Percentiles rank a stretch among this genome's conserved stretches.
These are phyloP conservation scores for Mustelus asterias DNA, from an alignment of 2,113 vertebrate species.

Conservation along the genomic window DNA sequence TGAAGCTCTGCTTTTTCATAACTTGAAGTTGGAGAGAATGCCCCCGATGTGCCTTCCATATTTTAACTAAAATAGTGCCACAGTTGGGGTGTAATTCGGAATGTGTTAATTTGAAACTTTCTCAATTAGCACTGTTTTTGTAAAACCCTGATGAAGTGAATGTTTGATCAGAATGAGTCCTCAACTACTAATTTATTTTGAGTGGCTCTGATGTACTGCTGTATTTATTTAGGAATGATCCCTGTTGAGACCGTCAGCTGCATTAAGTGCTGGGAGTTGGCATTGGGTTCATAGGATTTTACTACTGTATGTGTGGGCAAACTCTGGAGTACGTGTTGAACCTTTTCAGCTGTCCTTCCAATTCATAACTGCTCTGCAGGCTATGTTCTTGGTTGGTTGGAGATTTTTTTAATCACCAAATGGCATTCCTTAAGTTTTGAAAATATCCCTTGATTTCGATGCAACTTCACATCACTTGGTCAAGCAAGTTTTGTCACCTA, in stretches of 20 bases:
- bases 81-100: background rate
- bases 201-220: background rate
- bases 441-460: background rate
- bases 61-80: background rate
- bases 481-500: too few relatives aligned
- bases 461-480: background rate
- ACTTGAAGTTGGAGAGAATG: background rate
- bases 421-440: background rate
- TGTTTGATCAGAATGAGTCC: background rate
- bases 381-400: too few relatives aligned
- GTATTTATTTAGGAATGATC: slow-evolving; percentile 7
- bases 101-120: background rate
- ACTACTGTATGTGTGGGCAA: background rate
- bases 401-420: background rate
- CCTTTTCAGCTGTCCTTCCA: background rate
- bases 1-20: background rate
- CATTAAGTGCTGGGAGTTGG: background rate
- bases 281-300: slow-evolving; percentile 17
- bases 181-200: slow-evolving; percentile 4
- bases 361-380: background rate
- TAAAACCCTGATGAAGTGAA: background rate
- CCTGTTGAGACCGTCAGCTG: background rate
- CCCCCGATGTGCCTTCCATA: background rate
- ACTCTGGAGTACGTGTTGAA: background rate
- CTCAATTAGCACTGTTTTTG: background rate